Conservation (phyloP, 1,140 invertebrate species). For the Diachasma alloeum region DNA sequence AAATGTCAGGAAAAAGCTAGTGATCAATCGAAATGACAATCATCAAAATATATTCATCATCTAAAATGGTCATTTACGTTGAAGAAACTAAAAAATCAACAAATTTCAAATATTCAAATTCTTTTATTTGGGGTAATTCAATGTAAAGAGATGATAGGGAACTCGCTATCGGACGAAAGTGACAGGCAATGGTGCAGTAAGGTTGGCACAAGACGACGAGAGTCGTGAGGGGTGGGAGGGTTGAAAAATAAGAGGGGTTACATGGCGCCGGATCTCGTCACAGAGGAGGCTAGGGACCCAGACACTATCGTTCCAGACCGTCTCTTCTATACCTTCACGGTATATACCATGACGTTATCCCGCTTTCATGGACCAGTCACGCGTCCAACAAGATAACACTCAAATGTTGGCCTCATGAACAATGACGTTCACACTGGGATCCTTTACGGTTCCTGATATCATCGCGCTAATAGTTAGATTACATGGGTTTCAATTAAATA, state of each 20-base stretch:
- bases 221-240: neutral
- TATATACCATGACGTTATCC: neutral
- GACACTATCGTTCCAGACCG: constrained; percentile 17
- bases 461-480: constrained; percentile 10
- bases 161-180: constrained; percentile 3
- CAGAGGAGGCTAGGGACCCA: neutral
- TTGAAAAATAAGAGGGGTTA: neutral
- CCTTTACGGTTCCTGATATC: neutral
- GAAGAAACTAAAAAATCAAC: too few species aligned
- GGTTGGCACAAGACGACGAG: constrained; percentile 12
- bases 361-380: constrained; percentile 8
- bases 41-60: too few species aligned
- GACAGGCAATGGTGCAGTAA: constrained; percentile 12
- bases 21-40: too few species aligned
- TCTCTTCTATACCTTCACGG: neutral
- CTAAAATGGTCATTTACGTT: too few species aligned
- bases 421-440: constrained; percentile 5
- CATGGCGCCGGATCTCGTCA: constrained; percentile 21
- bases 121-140: neutral
- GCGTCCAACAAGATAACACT: neutral
- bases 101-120: neutral
- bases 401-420: constrained; percentile 3
- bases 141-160: neutral
- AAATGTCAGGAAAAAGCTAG: too few species aligned
- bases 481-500: neutral